These are phyloP conservation scores for Bruchidius siliquastri DNA, from an alignment of 2,888 invertebrate species.

Conservation along the genomic window DNA sequence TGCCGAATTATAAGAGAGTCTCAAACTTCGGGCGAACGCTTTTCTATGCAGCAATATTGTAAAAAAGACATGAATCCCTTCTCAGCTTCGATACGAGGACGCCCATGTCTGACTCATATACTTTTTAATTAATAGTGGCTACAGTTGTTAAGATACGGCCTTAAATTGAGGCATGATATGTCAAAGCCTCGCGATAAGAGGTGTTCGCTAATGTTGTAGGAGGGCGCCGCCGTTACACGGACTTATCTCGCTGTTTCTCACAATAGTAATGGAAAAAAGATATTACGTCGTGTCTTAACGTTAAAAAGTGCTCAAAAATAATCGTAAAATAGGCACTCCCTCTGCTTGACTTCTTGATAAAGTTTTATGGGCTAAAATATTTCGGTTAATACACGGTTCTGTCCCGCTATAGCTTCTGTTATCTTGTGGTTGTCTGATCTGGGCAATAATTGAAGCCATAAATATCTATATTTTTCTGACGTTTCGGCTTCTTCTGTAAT, in stretches of 20 bases:
- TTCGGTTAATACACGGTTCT: not conserved
- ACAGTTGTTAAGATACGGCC: not conserved
- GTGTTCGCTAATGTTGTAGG: not conserved
- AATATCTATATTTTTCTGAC: too few species aligned
- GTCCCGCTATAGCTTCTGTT: too few species aligned
- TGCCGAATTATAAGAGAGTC: too few species aligned
- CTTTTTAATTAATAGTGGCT: not conserved
- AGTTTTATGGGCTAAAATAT: not conserved
- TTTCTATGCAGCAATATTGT: too few species aligned
- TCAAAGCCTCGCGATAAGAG: not conserved
- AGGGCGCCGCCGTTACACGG: not conserved
- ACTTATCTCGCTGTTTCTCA: not conserved
- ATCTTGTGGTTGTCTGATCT: too few species aligned
- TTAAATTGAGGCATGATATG: not conserved
- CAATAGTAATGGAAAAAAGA: not conserved
- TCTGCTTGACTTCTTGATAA: not conserved
- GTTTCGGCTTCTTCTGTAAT: too few species aligned
- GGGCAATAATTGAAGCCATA: too few species aligned
- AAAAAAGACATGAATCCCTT: too few species aligned
- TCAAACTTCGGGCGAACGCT: too few species aligned
- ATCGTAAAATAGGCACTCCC: not conserved
- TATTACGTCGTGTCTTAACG: not conserved
- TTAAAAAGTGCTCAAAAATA: not conserved
- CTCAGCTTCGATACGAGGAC: not conserved
- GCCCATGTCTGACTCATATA: not conserved